Percentiles rank a stretch among this genome's conserved stretches.
Conservation (phyloP, 2,113 vertebrate species). For the Rhipidura dahli region DNA sequence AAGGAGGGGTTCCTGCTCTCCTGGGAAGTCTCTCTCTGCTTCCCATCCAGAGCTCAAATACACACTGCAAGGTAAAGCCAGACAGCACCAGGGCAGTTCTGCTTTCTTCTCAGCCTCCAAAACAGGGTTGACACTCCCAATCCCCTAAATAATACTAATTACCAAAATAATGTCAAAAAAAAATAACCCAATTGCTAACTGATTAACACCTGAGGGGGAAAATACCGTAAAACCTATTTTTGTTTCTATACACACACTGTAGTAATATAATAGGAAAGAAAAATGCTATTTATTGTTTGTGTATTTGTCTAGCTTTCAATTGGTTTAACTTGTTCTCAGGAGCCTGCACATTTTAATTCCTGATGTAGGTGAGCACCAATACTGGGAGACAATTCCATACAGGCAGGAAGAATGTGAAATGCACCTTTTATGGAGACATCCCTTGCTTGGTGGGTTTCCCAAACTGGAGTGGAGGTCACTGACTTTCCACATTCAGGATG, state of each 20-base stretch:
- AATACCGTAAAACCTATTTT: background rate
- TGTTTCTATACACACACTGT: background rate
- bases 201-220: background rate
- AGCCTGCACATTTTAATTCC: background rate
- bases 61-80: fast-evolving
- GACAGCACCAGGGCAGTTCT: background rate
- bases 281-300: background rate
- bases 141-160: background rate
- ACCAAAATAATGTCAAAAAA: background rate
- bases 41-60: fast-evolving
- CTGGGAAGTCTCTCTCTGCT: background rate
- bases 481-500: background rate
- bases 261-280: background rate
- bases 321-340: background rate
- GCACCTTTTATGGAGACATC: background rate
- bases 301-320: background rate
- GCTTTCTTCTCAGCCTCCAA: background rate
- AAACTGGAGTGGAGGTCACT: background rate
- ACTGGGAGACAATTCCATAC: background rate
- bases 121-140: background rate
- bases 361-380: background rate
- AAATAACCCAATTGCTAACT: background rate
- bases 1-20: background rate
- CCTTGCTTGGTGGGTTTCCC: background rate
- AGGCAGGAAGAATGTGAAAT: background rate